Percentiles rank a stretch among this genome's conserved stretches.
Evolutionary conservation across 2,797 vertebrate genomes (phyloP).

Genomic region (Fratercula arctica): DNA sequence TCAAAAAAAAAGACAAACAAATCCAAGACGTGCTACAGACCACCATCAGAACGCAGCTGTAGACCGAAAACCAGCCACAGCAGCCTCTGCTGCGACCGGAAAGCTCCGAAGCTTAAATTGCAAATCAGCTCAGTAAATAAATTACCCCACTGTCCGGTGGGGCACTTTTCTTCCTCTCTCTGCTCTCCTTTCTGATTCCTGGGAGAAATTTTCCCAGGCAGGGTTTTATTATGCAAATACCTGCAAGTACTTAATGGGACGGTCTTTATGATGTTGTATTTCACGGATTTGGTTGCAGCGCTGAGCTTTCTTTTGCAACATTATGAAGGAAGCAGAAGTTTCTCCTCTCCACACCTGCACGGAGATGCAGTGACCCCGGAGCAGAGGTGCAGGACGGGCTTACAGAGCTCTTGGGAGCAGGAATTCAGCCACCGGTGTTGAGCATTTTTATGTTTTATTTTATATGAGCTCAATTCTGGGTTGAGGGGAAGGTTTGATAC

Average conservation of each 20-base stretch:
- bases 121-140: not conserved
- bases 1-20: not conserved
- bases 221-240: not conserved
- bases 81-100: not conserved
- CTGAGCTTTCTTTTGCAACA: not conserved
- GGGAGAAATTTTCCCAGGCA: not conserved
- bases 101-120: not conserved
- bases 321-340: not conserved
- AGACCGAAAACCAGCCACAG: not conserved
- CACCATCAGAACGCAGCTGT: fast-evolving
- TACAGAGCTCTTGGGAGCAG: not conserved
- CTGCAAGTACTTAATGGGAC: not conserved
- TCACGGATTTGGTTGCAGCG: not conserved
- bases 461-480: not conserved
- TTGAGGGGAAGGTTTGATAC: not conserved
- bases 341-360: not conserved
- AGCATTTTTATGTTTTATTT: not conserved
- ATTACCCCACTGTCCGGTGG: not conserved
- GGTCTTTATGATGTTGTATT: not conserved
- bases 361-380: not conserved
- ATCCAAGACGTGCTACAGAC: not conserved
- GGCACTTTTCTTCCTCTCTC: not conserved
- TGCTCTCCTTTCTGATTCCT: not conserved
- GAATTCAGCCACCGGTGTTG: not conserved
- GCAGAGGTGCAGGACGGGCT: not conserved